Percentiles rank a stretch among this genome's conserved stretches.
phyloP scores from a whole-genome alignment of 1,140 invertebrate genomes.

The Triops cancriformis region DNA sequence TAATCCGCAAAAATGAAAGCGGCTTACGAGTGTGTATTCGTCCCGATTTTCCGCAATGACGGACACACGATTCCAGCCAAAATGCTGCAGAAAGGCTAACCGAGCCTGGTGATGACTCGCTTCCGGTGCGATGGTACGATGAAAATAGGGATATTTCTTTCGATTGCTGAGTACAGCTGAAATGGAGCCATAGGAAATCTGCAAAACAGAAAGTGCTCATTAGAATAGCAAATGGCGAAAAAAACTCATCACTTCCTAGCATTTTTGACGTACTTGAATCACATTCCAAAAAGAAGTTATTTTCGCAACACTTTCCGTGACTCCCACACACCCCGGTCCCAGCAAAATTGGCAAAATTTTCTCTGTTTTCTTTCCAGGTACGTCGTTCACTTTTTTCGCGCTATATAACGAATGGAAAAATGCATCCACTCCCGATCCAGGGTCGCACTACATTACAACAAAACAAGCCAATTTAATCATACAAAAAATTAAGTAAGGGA shows the following conservation, averaged over 20 bases:
- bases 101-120: constrained; percentile 77
- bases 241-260: not conserved
- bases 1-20: constrained; percentile 26
- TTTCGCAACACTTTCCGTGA: constrained; percentile 79
- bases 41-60: constrained; percentile 78
- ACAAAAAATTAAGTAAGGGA: too few relatives aligned
- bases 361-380: constrained; percentile 38
- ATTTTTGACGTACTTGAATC: constrained; percentile 55
- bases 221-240: not conserved
- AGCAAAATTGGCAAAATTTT: constrained; percentile 58
- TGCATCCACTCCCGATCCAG: constrained; percentile 75
- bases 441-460: constrained; percentile 68
- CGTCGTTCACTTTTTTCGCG: constrained; percentile 45
- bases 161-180: constrained; percentile 76
- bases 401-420: constrained; percentile 87
- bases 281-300: constrained; percentile 87
- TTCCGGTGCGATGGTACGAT: constrained; percentile 73
- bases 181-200: constrained; percentile 78
- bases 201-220: constrained; percentile 30
- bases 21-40: constrained; percentile 62
- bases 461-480: not conserved
- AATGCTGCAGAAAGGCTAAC: constrained; percentile 69
- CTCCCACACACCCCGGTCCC: constrained; percentile 78
- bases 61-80: constrained; percentile 77
- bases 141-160: constrained; percentile 76